A percentile compares a stretch with the other conserved stretches of the same genome.
Conservation (phyloP, 2,888 invertebrate genomes). For the Abrostola triplasia region DNA sequence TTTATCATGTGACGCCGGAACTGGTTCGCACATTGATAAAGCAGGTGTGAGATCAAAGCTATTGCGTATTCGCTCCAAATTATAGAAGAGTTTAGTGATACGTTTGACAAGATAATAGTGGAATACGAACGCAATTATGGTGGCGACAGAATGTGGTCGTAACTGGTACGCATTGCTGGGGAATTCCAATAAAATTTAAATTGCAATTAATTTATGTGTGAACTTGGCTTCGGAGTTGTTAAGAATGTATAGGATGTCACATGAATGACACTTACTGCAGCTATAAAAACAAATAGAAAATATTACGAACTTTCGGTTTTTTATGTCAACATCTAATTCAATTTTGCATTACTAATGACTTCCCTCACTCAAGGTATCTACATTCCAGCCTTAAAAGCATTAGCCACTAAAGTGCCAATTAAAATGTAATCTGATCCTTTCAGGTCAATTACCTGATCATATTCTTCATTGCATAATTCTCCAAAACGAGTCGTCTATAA, state of each 20-base stretch:
- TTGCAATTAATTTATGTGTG: conserved; percentile 28
- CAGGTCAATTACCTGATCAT: conserved; percentile 17
- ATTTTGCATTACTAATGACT: too few species aligned
- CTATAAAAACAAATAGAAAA: conserved; percentile 25
- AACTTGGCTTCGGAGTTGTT: conserved; percentile 26
- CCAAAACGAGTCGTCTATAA: conserved; percentile 21
- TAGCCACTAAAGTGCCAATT: too few species aligned
- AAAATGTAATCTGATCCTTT: neutral
- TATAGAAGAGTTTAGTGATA: conserved; percentile 20
- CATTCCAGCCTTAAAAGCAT: too few species aligned
- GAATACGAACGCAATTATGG: conserved; percentile 18
- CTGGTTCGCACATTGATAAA: conserved; percentile 54
- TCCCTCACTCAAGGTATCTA: too few species aligned
- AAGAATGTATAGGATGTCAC: conserved; percentile 1
- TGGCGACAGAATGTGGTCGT: conserved; percentile 20
- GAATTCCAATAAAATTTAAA: conserved; percentile 9
- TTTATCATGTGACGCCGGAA: conserved; percentile 62
- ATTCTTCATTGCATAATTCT: conserved; percentile 30
- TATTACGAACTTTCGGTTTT: conserved; percentile 20
- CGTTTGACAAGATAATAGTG: conserved; percentile 20
- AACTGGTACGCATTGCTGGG: conserved; percentile 6
- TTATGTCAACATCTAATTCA: neutral
- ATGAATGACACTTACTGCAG: conserved; percentile 15
- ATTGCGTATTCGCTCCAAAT: conserved; percentile 33
- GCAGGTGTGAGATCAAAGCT: conserved; percentile 33